phyloP scores from a whole-genome alignment of 2,797 vertebrate species.

The Protosalanx chinensis region DNA sequence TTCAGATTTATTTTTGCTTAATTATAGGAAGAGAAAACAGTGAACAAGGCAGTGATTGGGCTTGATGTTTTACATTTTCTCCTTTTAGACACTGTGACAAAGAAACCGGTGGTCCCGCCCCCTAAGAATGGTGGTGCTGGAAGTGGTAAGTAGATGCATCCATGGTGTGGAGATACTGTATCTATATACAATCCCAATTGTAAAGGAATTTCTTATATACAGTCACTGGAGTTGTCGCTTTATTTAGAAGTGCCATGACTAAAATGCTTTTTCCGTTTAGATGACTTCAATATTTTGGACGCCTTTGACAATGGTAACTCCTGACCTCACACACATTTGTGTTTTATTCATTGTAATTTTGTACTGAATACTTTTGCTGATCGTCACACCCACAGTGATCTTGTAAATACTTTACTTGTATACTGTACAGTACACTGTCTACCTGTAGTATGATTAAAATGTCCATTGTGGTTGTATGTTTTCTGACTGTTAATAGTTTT shows the following conservation, averaged over 20 bases:
- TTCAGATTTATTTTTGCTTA: neutral
- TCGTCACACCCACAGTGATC: too few species aligned
- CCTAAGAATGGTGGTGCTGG: slow-evolving; percentile 11
- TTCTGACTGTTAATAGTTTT: too few species aligned
- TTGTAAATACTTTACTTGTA: too few species aligned
- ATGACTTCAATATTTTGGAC: neutral
- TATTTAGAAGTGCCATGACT: neutral
- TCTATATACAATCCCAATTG: neutral
- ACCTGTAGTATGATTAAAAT: neutral
- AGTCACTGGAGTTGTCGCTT: neutral
- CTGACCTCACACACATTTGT: neutral
- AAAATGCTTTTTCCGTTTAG: neutral
- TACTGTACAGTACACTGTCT: too few species aligned
- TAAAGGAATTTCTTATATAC: neutral
- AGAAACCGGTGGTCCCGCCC: slow-evolving; percentile 14
- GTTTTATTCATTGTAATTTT: neutral
- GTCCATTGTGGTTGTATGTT: neutral
- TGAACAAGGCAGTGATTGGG: too few species aligned
- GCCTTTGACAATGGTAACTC: neutral
- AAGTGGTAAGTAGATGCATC: slow-evolving; percentile 5
- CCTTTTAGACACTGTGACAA: slow-evolving; percentile 2
- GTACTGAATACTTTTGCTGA: too few species aligned
- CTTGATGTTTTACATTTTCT: neutral
- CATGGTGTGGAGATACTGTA: neutral
- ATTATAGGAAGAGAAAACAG: too few species aligned